Evolutionary conservation across 2,113 vertebrate genomes (phyloP).

Genomic region (Neotragus pygmaeus): DNA sequence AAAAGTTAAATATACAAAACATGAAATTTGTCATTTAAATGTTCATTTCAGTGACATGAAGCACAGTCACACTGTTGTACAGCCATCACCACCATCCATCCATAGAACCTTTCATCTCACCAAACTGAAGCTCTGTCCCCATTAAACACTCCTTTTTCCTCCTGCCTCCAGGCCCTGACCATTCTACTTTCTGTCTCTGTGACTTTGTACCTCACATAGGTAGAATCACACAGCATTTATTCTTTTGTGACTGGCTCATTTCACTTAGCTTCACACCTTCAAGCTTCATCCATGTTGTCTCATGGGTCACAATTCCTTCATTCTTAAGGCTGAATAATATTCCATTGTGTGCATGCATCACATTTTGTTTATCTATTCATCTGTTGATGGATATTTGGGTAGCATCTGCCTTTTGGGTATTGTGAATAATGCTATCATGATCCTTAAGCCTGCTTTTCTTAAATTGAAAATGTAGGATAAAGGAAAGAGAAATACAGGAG

Average conservation of each 20-base stretch:
- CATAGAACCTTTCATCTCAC: background rate
- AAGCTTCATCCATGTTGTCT: background rate
- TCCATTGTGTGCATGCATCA: background rate
- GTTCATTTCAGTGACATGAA: background rate
- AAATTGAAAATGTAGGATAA: background rate
- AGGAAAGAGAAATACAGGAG: background rate
- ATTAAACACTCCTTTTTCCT: background rate
- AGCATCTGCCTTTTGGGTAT: background rate
- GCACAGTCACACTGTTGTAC: background rate
- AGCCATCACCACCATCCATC: background rate
- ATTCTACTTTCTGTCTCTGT: background rate
- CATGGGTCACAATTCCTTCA: background rate
- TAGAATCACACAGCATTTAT: background rate
- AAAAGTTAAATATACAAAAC: background rate
- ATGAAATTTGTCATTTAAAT: background rate
- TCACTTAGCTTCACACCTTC: background rate
- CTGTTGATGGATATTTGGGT: background rate
- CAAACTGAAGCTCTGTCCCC: background rate
- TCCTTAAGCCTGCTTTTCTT: background rate
- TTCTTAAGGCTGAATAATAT: background rate
- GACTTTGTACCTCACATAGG: background rate
- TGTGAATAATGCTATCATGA: background rate
- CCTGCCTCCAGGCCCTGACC: background rate
- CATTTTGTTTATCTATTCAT: background rate
- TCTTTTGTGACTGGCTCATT: background rate